Evolutionary conservation across 30 jellyfish, hydroid and myxozoan species (phyloP), one percentile per base, ranked within the genome.

Genomic region (Turritopsis dohrnii): DNA sequence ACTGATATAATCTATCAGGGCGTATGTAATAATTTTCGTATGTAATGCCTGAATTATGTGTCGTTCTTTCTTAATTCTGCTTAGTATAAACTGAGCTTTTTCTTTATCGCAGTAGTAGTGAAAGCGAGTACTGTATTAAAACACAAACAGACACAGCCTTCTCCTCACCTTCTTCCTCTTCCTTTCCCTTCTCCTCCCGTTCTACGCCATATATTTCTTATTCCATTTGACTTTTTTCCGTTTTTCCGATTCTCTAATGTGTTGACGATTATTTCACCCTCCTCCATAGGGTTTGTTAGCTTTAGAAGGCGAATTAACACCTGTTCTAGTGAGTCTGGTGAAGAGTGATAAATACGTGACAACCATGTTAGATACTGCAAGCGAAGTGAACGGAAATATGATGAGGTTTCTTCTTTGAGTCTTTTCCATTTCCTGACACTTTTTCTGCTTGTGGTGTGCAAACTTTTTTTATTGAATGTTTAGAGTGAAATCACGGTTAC

Each of bases 251-350:
- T 41, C 60, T 41, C 60, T 3, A n/a, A n/a, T n/a, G n/a, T n/a
- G n/a, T n/a, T n/a, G n/a, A n/a, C n/a, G n/a, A n/a, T n/a, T 22
- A 4, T 69, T 69, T 23, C 30, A 1, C 30, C 13, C 24, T 75
- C 60, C 27, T 75, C 53, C 7, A 1, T 29, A 93, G 96, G 99
- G 99, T 23, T 82, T 95, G 88, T 90, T 95, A 41, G 96, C 96
- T 28, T 83, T 95, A 54, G 99, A 95, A 85, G 97, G 99, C 19
- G 96, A 89, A 73, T 85, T 95, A 52, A 90, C 99, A 4, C 97
- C 99, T 52, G 88, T 95, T 52, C 93, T 95, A 23, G 99, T 95
- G 1, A 93, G 94, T 52, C 65, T 95, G 86, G 99, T 95, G 52
- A 95, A 87, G 66, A 86, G 94, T 65, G 99, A 95, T 76, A 95